Base-by-base conservation (phyloP, 2,113 vertebrate species). In the Aegypius monachus region DNA sequence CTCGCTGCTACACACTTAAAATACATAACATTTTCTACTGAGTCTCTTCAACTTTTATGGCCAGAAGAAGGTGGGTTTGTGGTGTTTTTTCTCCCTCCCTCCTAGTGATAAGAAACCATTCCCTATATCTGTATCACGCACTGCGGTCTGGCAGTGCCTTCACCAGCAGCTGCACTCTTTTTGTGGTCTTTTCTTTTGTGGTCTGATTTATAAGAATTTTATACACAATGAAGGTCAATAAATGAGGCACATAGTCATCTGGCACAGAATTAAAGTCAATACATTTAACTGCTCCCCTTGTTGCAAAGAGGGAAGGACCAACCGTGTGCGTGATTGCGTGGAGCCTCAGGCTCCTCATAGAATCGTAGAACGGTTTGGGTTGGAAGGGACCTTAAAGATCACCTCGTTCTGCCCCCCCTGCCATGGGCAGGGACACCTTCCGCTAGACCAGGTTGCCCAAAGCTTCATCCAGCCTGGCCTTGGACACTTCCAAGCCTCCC, bases 261-360 rank as follows among this genome's bases (percentile, higher is more conserved):
- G 31, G 31, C 25, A 5, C 16, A 16, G 42, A 27, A 53, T 43
- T 53, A n/a, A 27, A 65, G 61, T 34, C 61, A 29, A 22, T 42
- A 21, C 17, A 13, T 55, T 40, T 29, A 50, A 10, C 52, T 21
- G 29, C 19, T 48, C 29, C 29, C 31, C n/a, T 40, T 48, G 42
- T n/a, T 67, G 23, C 42, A 18, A n/a, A 27, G 42, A 27, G 42
- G 42, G 50, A 55, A 74, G 22, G 70, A 65, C 59, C 42, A 45
- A 11, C 17, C 8, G 0, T 17, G 42, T 14, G 22, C n/a, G 2
- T 6, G 29, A 56, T 9, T 45, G 40, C 8, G 3, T 27, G 4
- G 29, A 47, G 42, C 18, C 59, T 48, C 6, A 5, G 61, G 40
- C 16, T 75, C 50, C n/a, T 34, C 27, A 29, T 29, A 53, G 52